These are phyloP conservation scores for Nasonovia ribisnigri DNA, from an alignment of 2,888 invertebrate genomes.

Conservation along the genomic window DNA sequence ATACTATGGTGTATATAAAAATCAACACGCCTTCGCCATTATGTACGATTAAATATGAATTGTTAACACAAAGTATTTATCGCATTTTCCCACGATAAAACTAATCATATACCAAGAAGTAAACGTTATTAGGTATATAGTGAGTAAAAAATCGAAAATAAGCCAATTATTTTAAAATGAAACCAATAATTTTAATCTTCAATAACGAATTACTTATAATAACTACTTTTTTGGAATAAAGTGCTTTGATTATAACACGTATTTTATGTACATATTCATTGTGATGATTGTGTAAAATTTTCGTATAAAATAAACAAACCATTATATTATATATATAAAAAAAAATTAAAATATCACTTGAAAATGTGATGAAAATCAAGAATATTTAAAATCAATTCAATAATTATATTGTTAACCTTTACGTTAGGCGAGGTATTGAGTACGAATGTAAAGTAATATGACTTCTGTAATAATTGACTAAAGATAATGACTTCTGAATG, in stretches of 20 bases:
- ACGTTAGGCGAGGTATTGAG: neutral
- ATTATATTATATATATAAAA: neutral
- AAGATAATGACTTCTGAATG: slow-evolving; percentile 1
- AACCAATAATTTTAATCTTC: neutral
- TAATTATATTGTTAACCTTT: neutral
- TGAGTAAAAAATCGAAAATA: neutral
- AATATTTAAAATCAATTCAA: neutral
- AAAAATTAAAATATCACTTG: neutral
- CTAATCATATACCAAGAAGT: neutral
- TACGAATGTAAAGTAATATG: neutral
- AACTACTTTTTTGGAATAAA: neutral
- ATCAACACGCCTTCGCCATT: neutral
- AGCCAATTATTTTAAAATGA: neutral
- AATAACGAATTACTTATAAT: neutral
- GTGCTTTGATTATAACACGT: neutral
- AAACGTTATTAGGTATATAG: neutral
- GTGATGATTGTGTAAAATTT: neutral
- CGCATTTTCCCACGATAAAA: neutral
- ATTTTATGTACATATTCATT: neutral
- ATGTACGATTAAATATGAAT: neutral
- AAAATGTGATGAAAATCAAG: neutral
- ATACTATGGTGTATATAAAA: neutral
- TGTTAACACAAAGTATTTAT: neutral
- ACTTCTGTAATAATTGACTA: neutral
- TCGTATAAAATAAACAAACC: neutral